Evolutionary conservation across 1,140 invertebrate genomes (phyloP).

Genomic region (Drosophila bocqueti): DNA sequence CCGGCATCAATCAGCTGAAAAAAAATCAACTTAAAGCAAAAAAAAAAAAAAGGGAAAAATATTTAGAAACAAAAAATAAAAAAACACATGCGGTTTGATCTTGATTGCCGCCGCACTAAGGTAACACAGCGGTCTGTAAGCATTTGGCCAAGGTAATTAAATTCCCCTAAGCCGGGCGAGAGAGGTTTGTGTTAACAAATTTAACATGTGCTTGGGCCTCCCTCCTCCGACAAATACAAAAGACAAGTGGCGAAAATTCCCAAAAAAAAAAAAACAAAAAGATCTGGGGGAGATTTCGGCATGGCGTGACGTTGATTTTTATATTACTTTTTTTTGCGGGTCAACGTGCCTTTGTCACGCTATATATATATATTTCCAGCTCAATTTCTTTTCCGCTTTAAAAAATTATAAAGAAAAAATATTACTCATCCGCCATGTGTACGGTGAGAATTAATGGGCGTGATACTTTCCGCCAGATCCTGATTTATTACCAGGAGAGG

Average conservation of each 20-base stretch:
- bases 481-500: background rate
- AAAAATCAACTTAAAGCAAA: background rate
- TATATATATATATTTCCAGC: background rate
- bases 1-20: constrained; percentile 19
- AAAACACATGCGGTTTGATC: constrained; percentile 44
- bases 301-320: constrained; percentile 9
- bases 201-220: background rate
- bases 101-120: constrained; percentile 30
- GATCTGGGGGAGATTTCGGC: constrained; percentile 8
- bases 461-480: background rate
- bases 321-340: background rate
- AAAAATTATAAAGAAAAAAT: background rate
- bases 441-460: background rate
- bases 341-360: constrained; percentile 24
- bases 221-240: background rate
- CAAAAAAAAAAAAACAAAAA: background rate
- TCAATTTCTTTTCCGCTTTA: constrained; percentile 1
- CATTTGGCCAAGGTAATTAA: constrained; percentile 34
- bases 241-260: background rate
- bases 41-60: background rate
- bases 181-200: constrained; percentile 9
- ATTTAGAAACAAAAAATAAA: background rate
- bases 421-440: constrained; percentile 1
- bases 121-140: constrained; percentile 36
- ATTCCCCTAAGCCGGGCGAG: constrained; percentile 1